Base-by-base conservation (phyloP, 2,113 vertebrate species). In the Diadophis punctatus region DNA sequence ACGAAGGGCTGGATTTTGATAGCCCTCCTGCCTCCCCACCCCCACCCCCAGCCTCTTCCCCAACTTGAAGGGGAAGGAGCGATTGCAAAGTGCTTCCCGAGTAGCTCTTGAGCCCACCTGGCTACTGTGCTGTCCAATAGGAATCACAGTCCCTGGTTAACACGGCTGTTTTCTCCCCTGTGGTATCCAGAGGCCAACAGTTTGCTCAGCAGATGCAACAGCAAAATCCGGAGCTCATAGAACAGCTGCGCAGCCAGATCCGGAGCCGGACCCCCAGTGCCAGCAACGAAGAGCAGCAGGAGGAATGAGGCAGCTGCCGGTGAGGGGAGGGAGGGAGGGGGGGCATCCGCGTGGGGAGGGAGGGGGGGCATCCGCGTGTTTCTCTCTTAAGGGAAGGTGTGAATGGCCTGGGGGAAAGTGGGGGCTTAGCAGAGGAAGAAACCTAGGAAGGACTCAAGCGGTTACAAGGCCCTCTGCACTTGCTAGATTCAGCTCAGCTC, bases 171-270 rank as follows among this genome's bases (percentile, higher is more conserved):
- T 55, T 20, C 14, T 51, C 55, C 25, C 2, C n/a, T 46, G 23
- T 27, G 86, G 53, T 49, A 0, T 74, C 6, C 96, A 99, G 99
- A 63, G 99, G 99, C 30, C 99, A 99, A 94, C 99, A 99, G 96
- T 99, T 99, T 0, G 99, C 99, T 0, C 99, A 99, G 96, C 99
- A 99, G 97, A 99, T 99, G 98, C 99, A 99, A 96, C 98, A 99
- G 97, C 98, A 99, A 96, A 99, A 99, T 55, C 99, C 99, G 0
- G 99, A 99, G 94, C 97, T 99, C 14, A 99, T 99, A 49, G 99
- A 99, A 93, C 98, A 99, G 97, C 97, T 99, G 85, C 97, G 99
- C 34, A 99, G 98, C 96, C 99, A 99, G 94, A 98, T 99, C 20
- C 97, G 98, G 63, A 99, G 98, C 96, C 98, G 98, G 91, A 97